Base-by-base conservation (phyloP, 2,113 vertebrate genomes). In the Oryzias celebensis region DNA sequence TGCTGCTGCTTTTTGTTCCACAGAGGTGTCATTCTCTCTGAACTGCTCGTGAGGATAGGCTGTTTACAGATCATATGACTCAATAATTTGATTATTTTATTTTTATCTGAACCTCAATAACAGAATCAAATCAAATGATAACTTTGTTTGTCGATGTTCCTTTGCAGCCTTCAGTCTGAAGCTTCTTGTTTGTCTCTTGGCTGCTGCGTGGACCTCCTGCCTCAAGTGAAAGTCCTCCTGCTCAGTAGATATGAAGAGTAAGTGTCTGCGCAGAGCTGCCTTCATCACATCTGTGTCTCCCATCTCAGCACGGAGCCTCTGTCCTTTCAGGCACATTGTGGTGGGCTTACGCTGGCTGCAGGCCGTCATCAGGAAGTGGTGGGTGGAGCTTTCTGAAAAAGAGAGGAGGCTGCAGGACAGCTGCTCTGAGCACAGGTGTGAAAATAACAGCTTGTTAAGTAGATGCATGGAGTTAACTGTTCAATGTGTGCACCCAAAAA, bases 331-430 rank as follows among this genome's bases (percentile, higher is more conserved):
- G 69, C 96, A 98, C 44, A 89, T 99, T 59, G 91, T 92, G 71
- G 95, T 96, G 88, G 96, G 94, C 91, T 93, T 98, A 90, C 96
- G 96, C 90, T 98, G 97, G 97, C 91, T 99, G 85, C 96, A 95
- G 69, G 93, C 96, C 74, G 91, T 98, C 85, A 92, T 99, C 87
- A 96, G 92, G 87, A 95, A 94, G 73, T 98, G 97, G 97, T 97
- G 96, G 96, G 92, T 94, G 84, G 95, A 98, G 73, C 90, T 98
- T 5, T 96, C 94, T 70, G 89, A 91, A 73, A 93, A 92, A 81
- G 89, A 91, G 77, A 95, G 94, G 89, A 92, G 90, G 83, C 76
- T 91, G 87, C 91, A 82, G 59, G 94, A 95, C 77, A 82, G 80
- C 78, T 76, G 71, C 83, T 87, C 82, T 65, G 85, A 90, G 62